These are phyloP conservation scores for Microcebus ravelobensis DNA, from an alignment of 2,113 vertebrate genomes.

Conservation along the genomic window DNA sequence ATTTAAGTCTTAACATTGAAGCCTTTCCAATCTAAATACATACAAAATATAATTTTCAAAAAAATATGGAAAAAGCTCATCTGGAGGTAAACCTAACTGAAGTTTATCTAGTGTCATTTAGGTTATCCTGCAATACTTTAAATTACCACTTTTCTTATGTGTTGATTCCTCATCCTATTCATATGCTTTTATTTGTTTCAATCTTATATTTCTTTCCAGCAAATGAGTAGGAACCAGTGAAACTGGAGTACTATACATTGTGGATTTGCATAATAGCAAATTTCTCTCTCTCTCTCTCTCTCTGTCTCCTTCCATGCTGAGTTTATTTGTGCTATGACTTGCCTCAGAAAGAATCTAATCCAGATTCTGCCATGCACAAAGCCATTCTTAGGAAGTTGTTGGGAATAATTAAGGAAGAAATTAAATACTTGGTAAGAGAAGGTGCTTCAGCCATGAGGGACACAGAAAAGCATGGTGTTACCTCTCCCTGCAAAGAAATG, in stretches of 20 bases:
- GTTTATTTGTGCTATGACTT: neutral
- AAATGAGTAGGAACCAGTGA: too few species aligned
- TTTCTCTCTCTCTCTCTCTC: neutral
- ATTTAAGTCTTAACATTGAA: neutral
- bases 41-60: neutral
- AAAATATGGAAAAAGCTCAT: neutral
- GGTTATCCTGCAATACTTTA: too few species aligned
- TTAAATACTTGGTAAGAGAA: neutral
- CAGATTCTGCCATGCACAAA: fast-evolving
- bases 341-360: neutral
- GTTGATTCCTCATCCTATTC: too few species aligned
- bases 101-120: neutral
- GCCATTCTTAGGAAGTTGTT: fast-evolving
- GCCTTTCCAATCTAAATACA: neutral
- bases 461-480: fast-evolving
- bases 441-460: fast-evolving
- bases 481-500: neutral
- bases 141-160: neutral
- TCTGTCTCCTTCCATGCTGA: fast-evolving
- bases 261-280: neutral
- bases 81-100: neutral
- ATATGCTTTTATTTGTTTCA: neutral
- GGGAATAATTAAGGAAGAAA: fast-evolving
- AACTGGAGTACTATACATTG: neutral
- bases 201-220: neutral